Conservation (phyloP, 2,888 invertebrate genomes). For the Standfussiana lucernea region DNA sequence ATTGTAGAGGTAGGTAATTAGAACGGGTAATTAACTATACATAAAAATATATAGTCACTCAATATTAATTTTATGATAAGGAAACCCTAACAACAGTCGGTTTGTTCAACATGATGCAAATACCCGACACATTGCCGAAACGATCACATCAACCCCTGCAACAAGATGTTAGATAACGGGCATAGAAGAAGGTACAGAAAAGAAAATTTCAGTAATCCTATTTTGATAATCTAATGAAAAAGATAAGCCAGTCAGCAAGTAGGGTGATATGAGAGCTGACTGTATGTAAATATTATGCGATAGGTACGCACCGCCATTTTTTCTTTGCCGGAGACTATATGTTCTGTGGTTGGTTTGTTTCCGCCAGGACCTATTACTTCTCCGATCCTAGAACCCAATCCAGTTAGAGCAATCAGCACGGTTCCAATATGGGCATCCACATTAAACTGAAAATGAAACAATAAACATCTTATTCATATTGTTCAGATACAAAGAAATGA, state of each 20-base stretch:
- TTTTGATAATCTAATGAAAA: background rate
- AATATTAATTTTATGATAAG: background rate
- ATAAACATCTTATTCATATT: background rate
- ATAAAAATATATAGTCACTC: background rate
- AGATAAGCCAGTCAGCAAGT: background rate
- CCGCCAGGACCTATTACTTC: conserved; percentile 71
- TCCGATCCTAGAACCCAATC: conserved; percentile 63
- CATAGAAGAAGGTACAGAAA: background rate
- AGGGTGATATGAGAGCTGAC: too few species aligned
- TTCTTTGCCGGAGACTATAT: conserved; percentile 58
- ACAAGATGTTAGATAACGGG: background rate
- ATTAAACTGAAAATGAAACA: conserved; percentile 69
- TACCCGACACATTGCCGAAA: background rate
- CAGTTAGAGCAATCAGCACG: conserved; percentile 73
- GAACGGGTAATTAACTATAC: background rate
- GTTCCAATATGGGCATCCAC: conserved; percentile 71
- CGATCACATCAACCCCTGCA: background rate
- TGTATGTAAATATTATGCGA: background rate
- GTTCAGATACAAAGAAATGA: background rate
- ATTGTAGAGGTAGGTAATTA: background rate
- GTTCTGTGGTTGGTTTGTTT: conserved; percentile 48
- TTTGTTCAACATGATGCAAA: background rate
- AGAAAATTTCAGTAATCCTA: background rate
- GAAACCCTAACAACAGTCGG: background rate
- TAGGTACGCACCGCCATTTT: conserved; percentile 69